Evolutionary conservation across 2,797 vertebrate genomes (phyloP), one percentile per base, ranked within the genome.

Genomic region (Oryzias sinensis): DNA sequence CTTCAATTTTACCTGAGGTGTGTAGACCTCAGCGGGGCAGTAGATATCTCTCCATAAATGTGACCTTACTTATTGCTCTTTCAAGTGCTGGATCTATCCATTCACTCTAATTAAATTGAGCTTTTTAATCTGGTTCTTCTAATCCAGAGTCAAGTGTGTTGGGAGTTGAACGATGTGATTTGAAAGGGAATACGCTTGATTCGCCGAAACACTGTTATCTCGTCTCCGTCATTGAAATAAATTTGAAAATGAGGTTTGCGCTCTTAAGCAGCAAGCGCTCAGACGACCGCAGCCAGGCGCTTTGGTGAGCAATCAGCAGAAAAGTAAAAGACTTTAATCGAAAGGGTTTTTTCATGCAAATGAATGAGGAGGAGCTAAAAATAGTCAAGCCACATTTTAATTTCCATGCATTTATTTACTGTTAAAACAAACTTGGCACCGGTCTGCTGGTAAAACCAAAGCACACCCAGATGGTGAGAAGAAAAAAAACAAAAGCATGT

Each of bases 21-120:
- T 87, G 76, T 68, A 81, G 86, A 90, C 84, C 83, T 90, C 87
- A 70, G 87, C 60, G 73, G 84, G 81, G 84, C 85, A 70, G 65
- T 51, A 86, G 90, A 89, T 92, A 91, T 89, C 86, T 83, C 77
- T 86, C 84, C 73, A 85, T 90, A 90, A 92, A 88, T 89, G 87
- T 90, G 87, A 90, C 87, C 87, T 88, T 90, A 89, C 88, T 91
- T 90, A 92, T 89, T 90, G 87, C 86, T 88, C 90, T 91, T 91
- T 92, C 88, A 90, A 90, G 89, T 91, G 88, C 70, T 87, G 79
- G 88, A 91, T 92, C 90, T 91, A 90, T 88, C 88, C 87, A 88
- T 91, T 92, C 89, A 84, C 87, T 88, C 87, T 92, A 93, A 93
- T 93, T 93, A 93, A 92, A 93, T 92, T 91, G 89, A 91, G 87